Evolutionary conservation across 2,797 vertebrate species (phyloP).

Genomic region (Ctenosaura bakeri): DNA sequence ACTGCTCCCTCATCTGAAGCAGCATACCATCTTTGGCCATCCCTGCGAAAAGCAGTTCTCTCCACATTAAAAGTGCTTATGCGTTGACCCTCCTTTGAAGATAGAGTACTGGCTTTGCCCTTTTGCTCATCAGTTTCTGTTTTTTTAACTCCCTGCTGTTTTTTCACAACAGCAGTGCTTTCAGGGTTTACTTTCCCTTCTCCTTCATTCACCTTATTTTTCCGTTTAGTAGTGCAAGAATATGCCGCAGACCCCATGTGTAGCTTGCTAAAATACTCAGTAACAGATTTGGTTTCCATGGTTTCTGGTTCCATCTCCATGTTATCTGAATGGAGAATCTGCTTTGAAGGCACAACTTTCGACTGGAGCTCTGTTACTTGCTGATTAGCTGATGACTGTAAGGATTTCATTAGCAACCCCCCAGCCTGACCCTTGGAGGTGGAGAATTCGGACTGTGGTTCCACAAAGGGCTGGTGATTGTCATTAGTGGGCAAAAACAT

Average conservation of each 20-base stretch:
- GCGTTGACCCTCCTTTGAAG: constrained; percentile 89
- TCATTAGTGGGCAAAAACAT: constrained; percentile 90
- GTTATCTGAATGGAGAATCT: constrained; percentile 92
- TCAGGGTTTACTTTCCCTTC: constrained; percentile 82
- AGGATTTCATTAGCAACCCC: constrained; percentile 79
- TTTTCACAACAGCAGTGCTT: constrained; percentile 83
- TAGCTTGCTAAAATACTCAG: constrained; percentile 96
- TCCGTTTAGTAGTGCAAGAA: constrained; percentile 87
- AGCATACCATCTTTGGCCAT: constrained; percentile 90
- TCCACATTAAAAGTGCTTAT: constrained; percentile 93
- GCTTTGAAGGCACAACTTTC: constrained; percentile 90
- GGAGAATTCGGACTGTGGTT: constrained; percentile 91
- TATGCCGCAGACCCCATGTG: constrained; percentile 92
- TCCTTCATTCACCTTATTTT: constrained; percentile 85
- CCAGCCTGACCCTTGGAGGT: constrained; percentile 78
- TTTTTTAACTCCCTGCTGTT: constrained; percentile 80
- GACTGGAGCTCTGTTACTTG: constrained; percentile 86
- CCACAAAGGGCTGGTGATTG: constrained; percentile 87
- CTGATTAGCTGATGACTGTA: constrained; percentile 78
- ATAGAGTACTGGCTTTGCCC: constrained; percentile 89
- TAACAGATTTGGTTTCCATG: constrained; percentile 98
- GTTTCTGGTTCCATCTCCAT: constrained; percentile 99
- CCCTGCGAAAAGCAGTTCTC: constrained; percentile 91
- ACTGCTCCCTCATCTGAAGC: constrained; percentile 83
- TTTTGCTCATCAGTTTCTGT: constrained; percentile 84